Conservation (phyloP, 2,113 vertebrate genomes). For the Lanius collurio region DNA sequence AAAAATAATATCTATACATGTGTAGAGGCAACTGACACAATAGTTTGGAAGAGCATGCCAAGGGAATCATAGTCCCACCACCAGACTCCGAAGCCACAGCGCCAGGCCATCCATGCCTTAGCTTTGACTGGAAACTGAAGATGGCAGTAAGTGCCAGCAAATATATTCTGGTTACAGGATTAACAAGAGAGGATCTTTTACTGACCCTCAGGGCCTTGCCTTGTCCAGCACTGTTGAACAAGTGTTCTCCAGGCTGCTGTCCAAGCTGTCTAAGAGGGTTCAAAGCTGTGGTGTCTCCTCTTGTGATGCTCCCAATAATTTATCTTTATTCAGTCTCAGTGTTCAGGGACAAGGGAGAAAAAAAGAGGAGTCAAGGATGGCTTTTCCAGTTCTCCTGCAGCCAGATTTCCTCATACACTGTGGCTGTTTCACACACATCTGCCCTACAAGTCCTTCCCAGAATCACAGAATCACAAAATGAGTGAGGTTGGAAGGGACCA, state of each 20-base stretch:
- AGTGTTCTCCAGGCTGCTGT: background rate
- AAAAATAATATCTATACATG: rapidly evolving
- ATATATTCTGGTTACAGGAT: background rate
- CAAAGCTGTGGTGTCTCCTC: background rate
- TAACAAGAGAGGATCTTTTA: background rate
- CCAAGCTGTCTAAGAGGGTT: background rate
- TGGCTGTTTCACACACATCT: background rate
- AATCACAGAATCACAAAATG: background rate
- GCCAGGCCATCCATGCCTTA: background rate
- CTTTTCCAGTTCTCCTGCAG: background rate
- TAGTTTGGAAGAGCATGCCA: background rate
- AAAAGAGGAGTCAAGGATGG: background rate
- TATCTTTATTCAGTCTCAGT: background rate
- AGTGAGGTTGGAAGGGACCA: background rate
- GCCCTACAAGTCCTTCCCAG: background rate
- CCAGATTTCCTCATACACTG: background rate
- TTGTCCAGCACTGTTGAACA: background rate
- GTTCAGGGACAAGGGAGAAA: background rate
- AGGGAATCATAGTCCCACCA: background rate
- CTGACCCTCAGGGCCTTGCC: background rate
- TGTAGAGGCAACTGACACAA: background rate
- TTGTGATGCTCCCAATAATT: background rate
- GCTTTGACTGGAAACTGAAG: slow-evolving; percentile 45
- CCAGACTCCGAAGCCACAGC: background rate
- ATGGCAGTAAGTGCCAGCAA: slow-evolving; percentile 34